Conservation (phyloP, 2,888 invertebrate species). For the Clepsis dumicolana region DNA sequence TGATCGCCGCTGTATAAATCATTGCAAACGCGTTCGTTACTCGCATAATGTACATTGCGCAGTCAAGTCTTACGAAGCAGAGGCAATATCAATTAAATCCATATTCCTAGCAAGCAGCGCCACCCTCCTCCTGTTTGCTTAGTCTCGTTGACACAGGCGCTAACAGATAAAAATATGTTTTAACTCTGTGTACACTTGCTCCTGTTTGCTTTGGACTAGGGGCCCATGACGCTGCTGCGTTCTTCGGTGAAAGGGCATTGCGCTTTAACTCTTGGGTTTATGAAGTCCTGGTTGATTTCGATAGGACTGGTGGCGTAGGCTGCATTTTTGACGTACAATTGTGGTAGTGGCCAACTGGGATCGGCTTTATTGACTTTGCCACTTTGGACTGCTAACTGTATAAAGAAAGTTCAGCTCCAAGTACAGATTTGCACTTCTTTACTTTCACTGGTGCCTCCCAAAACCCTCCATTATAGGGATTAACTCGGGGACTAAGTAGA, state of each 20-base stretch:
- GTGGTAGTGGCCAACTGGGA: background rate
- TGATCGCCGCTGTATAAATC: too few species aligned
- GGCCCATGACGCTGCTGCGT: conserved; percentile 31
- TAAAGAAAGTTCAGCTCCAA: too few species aligned
- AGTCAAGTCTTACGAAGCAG: background rate
- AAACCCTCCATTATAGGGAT: background rate
- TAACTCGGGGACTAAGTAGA: too few species aligned
- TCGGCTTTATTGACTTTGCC: background rate
- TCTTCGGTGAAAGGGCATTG: conserved; percentile 36
- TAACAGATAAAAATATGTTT: conserved; percentile 80
- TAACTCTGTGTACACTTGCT: conserved; percentile 73
- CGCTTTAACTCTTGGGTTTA: conserved; percentile 17
- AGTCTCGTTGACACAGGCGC: conserved; percentile 74
- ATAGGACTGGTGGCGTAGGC: background rate
- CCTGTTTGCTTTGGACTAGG: conserved; percentile 54
- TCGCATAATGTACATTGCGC: background rate
- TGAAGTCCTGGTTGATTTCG: background rate
- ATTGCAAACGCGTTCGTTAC: background rate
- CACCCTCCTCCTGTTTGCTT: conserved; percentile 75
- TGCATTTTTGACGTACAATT: background rate
- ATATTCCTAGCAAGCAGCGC: conserved; percentile 59
- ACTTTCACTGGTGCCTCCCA: background rate
- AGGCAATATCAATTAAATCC: conserved; percentile 75
- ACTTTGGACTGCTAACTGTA: too few species aligned
- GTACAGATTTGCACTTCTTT: background rate